Percentiles rank a stretch among this genome's conserved stretches.
Conservation (phyloP, 2,113 vertebrate species). For the Sceloporus tristichus region DNA sequence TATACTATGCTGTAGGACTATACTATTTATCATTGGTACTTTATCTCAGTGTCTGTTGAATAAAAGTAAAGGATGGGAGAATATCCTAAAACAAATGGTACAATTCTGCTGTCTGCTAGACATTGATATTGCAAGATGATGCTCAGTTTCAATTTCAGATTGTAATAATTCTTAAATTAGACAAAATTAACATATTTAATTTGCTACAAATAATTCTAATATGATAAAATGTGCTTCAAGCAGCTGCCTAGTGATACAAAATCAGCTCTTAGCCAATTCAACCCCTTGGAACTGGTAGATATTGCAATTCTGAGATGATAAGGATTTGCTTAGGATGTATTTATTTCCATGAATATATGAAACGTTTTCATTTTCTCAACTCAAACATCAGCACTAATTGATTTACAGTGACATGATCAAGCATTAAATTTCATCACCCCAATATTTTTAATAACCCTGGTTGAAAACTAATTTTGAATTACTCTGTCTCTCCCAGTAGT, state of each 20-base stretch:
- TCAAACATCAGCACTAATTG: neutral
- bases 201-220: slow-evolving; percentile 30
- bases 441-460: neutral
- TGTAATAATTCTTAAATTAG: slow-evolving; percentile 7
- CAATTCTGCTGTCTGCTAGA: neutral
- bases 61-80: neutral
- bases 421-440: neutral
- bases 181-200: slow-evolving; percentile 22
- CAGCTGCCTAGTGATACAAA: slow-evolving; percentile 40
- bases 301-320: slow-evolving; percentile 32
- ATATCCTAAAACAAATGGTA: neutral
- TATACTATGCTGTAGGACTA: neutral
- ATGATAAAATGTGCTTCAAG: slow-evolving; percentile 22
- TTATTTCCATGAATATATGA: slow-evolving; percentile 6
- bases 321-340: neutral
- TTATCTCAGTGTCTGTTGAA: neutral
- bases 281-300: neutral
- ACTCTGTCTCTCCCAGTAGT: neutral
- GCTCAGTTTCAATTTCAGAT: neutral
- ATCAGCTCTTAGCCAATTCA: neutral
- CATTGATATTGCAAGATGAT: neutral
- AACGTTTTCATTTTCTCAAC: slow-evolving; percentile 13
- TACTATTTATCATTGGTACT: neutral
- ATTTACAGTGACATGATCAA: slow-evolving; percentile 36
- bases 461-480: neutral